Base-by-base conservation (phyloP, 2,888 invertebrate species). In the Mechanitis messenoides region DNA sequence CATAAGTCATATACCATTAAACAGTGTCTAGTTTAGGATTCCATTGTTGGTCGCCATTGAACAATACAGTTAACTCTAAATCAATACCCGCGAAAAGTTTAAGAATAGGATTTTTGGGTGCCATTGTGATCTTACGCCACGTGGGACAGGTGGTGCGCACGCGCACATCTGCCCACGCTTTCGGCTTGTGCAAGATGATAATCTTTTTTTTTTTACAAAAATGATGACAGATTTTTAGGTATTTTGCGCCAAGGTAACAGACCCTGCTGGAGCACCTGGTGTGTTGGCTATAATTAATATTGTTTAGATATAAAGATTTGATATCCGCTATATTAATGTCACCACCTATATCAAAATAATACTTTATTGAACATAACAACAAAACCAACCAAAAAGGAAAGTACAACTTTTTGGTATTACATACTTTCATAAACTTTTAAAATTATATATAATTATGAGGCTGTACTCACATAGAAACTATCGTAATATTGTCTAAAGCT, bases 121-220 rank as follows among this genome's bases (percentile, higher is more conserved):
- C 77, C 75, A 82, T 88, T 87, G 84, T 84, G 68, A 82, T 85
- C 78, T 81, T 79, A 79, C 76, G 79, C 81, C 90, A 88, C 87
- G 89, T 89, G 89, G 83, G 87, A 71, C 89, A 89, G 89, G 88
- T 89, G 89, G 66, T 64, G 78, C 78, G 87, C 89, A 88, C 88
- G 88, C 85, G 88, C 87, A 80, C 89, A 89, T 76, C 89, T 89
- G 89, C 81, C 72, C 69, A 81, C 63, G 67, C 73, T 74, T 76
- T 75, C 81, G 83, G 84, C 83, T 90, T 90, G 85, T 77, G 84
- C 84, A 90, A 90, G 88, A 88, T 88, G 86, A 80, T 87, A 87
- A 89, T 88, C 85, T 83, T 72, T 72, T 81, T 82, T 74, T 74
- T 86, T 78, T 78, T 76, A 67, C 62, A 67, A 66, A 72, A 77